phyloP scores from a whole-genome alignment of 2,888 invertebrate species.

The Cheilosia variabilis region DNA sequence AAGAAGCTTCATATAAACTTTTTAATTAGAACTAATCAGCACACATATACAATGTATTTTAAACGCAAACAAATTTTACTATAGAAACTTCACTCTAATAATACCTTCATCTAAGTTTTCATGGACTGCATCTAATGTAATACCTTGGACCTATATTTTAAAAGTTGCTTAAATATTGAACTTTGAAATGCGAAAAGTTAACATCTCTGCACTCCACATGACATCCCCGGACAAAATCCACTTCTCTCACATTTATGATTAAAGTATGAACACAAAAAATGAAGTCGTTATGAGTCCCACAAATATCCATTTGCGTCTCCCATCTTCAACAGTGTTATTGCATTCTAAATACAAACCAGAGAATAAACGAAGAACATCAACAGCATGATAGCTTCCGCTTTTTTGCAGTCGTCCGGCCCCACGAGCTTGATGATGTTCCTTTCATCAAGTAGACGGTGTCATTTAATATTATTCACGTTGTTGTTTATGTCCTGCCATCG shows the following conservation, averaged over 20 bases:
- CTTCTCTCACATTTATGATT: constrained; percentile 10
- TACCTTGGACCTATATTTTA: no score
- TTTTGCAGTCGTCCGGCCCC: constrained; percentile 32
- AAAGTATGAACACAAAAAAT: constrained; percentile 26
- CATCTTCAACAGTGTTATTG: constrained; percentile 39
- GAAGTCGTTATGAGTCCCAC: constrained; percentile 45
- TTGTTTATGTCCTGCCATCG: constrained; percentile 75
- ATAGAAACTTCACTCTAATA: no score
- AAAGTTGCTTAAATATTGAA: no score
- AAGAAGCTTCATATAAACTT: no score
- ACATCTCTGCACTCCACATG: neutral
- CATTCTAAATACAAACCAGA: constrained; percentile 30
- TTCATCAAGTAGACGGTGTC: constrained; percentile 69
- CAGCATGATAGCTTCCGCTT: constrained; percentile 62
- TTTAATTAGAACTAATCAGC: no score
- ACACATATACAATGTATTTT: no score
- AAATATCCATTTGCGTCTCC: constrained; percentile 49
- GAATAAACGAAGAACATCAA: constrained; percentile 37
- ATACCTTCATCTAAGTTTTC: no score
- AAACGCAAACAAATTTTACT: no score
- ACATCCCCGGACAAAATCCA: neutral
- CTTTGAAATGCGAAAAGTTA: neutral
- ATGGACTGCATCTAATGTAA: no score
- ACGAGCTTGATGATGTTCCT: constrained; percentile 53
- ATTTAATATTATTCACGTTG: constrained; percentile 74